A percentile compares a stretch with the other conserved stretches of the same genome.
Evolutionary conservation across 2,888 invertebrate genomes (phyloP).

Genomic region (Acanthoscelides obtectus): DNA sequence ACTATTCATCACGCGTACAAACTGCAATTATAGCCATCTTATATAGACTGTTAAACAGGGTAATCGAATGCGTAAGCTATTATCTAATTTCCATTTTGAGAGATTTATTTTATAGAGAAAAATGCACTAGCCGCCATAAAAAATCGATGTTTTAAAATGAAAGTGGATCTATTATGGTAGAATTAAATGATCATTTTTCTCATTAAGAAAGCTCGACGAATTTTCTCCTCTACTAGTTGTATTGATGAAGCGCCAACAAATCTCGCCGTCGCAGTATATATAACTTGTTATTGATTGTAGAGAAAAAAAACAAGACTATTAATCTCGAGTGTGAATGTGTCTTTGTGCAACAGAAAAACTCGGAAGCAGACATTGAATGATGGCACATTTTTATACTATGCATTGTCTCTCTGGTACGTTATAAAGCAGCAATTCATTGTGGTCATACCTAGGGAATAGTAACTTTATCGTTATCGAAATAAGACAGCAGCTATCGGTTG

Average conservation of each 20-base stretch:
- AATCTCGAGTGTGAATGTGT: neutral
- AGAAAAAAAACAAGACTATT: neutral
- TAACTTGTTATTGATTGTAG: neutral
- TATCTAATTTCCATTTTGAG: neutral
- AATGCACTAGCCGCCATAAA: neutral
- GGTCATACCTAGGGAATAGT: too few species aligned
- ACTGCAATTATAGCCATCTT: neutral
- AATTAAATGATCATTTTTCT: neutral
- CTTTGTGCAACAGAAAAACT: neutral
- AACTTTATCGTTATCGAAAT: too few species aligned
- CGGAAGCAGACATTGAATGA: too few species aligned
- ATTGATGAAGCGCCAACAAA: neutral
- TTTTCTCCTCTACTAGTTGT: neutral
- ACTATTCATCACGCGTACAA: neutral
- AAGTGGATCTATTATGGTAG: neutral
- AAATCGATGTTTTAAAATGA: neutral
- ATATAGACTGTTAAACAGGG: neutral
- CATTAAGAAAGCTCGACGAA: neutral
- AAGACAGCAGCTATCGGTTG: too few species aligned
- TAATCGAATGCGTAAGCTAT: neutral
- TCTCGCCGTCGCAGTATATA: neutral
- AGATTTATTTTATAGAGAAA: neutral
- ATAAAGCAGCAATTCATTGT: too few species aligned
- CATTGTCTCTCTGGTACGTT: too few species aligned
- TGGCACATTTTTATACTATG: too few species aligned